Conservation (phyloP, 2,888 invertebrate species). For the Sericinus montela region DNA sequence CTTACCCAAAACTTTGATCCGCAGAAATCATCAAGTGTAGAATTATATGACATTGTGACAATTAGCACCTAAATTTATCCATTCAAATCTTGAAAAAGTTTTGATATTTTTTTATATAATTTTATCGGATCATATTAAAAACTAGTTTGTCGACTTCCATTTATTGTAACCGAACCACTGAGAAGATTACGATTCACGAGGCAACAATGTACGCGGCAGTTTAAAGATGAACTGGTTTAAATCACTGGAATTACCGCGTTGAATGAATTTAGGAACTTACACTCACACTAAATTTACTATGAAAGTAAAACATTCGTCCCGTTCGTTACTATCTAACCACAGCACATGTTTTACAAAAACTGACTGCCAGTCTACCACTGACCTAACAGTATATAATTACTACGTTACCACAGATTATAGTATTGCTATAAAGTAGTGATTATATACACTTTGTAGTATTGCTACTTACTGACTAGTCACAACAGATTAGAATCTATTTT, state of each 20-base stretch:
- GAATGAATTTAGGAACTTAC: no score
- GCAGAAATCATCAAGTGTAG: conserved; percentile 87
- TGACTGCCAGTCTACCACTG: background rate
- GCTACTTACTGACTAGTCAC: no score
- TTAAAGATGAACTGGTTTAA: conserved; percentile 4
- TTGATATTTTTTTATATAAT: background rate
- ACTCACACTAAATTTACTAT: no score
- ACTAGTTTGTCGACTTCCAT: conserved; percentile 8
- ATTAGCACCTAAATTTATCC: conserved; percentile 19
- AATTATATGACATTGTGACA: conserved; percentile 75
- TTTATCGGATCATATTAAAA: background rate
- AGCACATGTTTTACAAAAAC: conserved; percentile 11
- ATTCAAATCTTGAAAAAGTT: conserved; percentile 19
- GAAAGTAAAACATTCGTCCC: background rate
- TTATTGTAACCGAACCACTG: conserved; percentile 4
- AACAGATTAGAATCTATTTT: no score
- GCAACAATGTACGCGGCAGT: background rate
- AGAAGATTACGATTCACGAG: conserved; percentile 2
- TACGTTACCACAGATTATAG: no score
- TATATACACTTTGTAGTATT: no score
- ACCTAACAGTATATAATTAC: no score
- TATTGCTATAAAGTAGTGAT: no score
- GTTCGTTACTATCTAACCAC: no score
- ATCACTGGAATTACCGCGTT: background rate
- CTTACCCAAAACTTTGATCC: conserved; percentile 91